phyloP scores from a whole-genome alignment of 1,140 invertebrate genomes.

The Littorina saxatilis region DNA sequence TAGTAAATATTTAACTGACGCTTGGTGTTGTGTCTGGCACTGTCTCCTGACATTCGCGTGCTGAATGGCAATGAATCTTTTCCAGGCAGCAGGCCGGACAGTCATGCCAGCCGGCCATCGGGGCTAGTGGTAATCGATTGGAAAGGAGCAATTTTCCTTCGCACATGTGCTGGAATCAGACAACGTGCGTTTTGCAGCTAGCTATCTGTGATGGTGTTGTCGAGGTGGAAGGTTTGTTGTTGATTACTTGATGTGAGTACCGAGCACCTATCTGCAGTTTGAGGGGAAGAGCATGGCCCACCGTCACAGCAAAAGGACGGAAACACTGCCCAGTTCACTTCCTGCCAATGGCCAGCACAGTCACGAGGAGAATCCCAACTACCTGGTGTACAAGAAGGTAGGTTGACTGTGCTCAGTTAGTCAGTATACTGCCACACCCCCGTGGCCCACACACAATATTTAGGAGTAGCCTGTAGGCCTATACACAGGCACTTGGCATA shows the following conservation, averaged over 20 bases:
- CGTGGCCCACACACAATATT: too few relatives aligned
- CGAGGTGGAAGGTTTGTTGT: not conserved
- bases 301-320: constrained; percentile 51
- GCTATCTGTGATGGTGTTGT: constrained; percentile 7
- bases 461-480: too few relatives aligned
- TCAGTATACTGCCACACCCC: not conserved
- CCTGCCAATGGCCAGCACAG: constrained; percentile 66
- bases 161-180: constrained; percentile 38
- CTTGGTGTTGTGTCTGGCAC: constrained; percentile 19
- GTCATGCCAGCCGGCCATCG: constrained; percentile 32
- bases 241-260: constrained; percentile 17
- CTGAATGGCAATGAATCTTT: constrained; percentile 31
- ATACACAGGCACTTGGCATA: too few relatives aligned
- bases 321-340: constrained; percentile 58
- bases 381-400: constrained; percentile 67
- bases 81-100: constrained; percentile 25
- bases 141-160: constrained; percentile 36
- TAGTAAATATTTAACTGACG: constrained; percentile 27
- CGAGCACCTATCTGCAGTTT: not conserved
- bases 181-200: constrained; percentile 31
- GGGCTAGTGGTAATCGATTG: constrained; percentile 36
- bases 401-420: constrained; percentile 27
- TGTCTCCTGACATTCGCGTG: constrained; percentile 5
- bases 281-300: constrained; percentile 45
- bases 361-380: constrained; percentile 64